Evolutionary conservation across 2,113 vertebrate genomes (phyloP).

Genomic region (Channa argus): DNA sequence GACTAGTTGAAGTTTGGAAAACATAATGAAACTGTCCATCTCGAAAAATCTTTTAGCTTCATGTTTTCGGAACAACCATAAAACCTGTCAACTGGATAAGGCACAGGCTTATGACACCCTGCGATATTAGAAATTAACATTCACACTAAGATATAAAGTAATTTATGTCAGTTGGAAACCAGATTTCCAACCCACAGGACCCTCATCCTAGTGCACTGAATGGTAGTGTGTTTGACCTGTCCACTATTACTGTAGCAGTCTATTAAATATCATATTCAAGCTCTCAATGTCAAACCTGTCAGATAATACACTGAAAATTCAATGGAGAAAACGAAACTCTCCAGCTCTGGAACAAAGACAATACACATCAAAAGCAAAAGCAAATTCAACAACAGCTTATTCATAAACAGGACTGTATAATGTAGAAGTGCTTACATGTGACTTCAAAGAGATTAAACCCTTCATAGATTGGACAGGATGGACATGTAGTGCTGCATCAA

Average conservation of each 20-base stretch:
- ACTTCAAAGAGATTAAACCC: slow-evolving; percentile 52
- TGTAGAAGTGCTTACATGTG: slow-evolving; percentile 74
- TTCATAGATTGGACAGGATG: slow-evolving; percentile 45
- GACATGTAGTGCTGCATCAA: slow-evolving; percentile 28
- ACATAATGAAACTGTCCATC: not conserved
- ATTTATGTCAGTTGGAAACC: not conserved
- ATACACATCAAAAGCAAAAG: slow-evolving; percentile 31
- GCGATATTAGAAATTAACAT: not conserved
- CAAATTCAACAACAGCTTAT: slow-evolving; percentile 75
- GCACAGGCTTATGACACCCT: not conserved
- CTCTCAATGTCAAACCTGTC: slow-evolving; percentile 34
- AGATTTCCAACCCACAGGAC: slow-evolving; percentile 22
- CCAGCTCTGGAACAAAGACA: slow-evolving; percentile 21
- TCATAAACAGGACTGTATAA: slow-evolving; percentile 57
- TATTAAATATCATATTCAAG: slow-evolving; percentile 34
- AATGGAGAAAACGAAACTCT: slow-evolving; percentile 5
- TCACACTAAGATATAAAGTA: not conserved
- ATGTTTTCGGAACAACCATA: not conserved
- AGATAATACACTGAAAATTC: slow-evolving; percentile 28
- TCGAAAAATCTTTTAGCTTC: slow-evolving; percentile 15
- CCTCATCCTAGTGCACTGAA: slow-evolving; percentile 18
- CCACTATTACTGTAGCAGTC: slow-evolving; percentile 12
- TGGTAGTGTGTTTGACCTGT: slow-evolving; percentile 46
- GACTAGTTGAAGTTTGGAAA: not conserved
- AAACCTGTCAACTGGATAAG: slow-evolving; percentile 1